Conservation (phyloP, 2,888 invertebrate genomes). For the Biston stratarius region DNA sequence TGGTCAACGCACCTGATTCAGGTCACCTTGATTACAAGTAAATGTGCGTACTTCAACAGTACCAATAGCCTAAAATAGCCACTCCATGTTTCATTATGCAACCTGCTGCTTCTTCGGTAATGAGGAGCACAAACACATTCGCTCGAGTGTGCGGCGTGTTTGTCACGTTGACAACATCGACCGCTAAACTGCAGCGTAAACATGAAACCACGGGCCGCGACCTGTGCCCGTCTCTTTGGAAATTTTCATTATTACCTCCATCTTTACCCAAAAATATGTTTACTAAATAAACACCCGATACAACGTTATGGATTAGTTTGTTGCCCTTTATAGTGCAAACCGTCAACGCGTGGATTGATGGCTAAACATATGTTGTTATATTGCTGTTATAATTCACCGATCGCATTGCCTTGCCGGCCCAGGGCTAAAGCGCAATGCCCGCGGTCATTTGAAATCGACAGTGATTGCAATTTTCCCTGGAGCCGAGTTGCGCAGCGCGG, state of each 20-base stretch:
- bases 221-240: constrained; percentile 57
- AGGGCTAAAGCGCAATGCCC: constrained; percentile 68
- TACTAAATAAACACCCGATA: constrained; percentile 64
- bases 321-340: constrained; percentile 60
- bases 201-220: constrained; percentile 58
- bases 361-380: constrained; percentile 61
- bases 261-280: constrained; percentile 64
- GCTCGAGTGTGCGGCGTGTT: constrained; percentile 63
- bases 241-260: constrained; percentile 58
- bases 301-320: constrained; percentile 60
- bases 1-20: constrained; percentile 17
- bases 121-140: constrained; percentile 63
- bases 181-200: constrained; percentile 68
- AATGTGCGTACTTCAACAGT: constrained; percentile 24
- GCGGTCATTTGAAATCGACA: constrained; percentile 83
- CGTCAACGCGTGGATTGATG: constrained; percentile 56
- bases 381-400: constrained; percentile 33
- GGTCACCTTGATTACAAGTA: constrained; percentile 27
- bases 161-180: constrained; percentile 70
- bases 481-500: constrained; percentile 81
- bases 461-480: constrained; percentile 86
- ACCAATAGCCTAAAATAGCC: constrained; percentile 44
- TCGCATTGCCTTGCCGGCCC: constrained; percentile 23
- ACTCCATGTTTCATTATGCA: constrained; percentile 51
- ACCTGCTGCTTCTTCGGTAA: constrained; percentile 54